Evolutionary conservation across 2,113 vertebrate species (phyloP).

Genomic region (Pogonocichla stellata): DNA sequence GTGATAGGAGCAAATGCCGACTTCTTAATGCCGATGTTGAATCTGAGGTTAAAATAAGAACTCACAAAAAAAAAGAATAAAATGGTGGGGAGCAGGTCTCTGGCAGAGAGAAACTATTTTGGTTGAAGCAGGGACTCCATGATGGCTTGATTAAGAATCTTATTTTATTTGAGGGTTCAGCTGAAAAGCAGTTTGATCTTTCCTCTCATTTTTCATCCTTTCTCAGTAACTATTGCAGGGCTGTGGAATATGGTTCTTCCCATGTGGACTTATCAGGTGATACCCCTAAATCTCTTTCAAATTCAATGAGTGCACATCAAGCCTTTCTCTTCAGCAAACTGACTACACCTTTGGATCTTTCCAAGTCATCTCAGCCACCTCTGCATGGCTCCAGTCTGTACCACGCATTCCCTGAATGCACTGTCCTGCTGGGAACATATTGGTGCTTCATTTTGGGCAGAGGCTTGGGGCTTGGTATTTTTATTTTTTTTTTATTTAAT

Average conservation of each 20-base stretch:
- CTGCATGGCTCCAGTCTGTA: not conserved
- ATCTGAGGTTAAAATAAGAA: not conserved
- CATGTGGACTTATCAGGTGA: not conserved
- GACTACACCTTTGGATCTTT: not conserved
- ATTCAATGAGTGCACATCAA: not conserved
- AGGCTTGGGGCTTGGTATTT: not conserved
- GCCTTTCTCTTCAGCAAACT: not conserved
- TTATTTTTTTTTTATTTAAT: not conserved
- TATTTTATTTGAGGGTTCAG: not conserved
- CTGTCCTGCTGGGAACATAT: not conserved
- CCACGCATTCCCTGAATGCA: accelerated
- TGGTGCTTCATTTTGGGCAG: not conserved
- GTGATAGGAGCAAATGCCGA: conserved; percentile 43
- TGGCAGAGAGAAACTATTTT: not conserved
- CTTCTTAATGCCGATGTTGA: not conserved
- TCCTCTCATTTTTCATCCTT: not conserved
- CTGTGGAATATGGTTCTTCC: not conserved
- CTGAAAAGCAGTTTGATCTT: conserved; percentile 7
- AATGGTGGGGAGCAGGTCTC: not conserved
- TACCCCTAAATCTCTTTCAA: not conserved
- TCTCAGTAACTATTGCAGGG: not conserved
- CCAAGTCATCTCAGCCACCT: not conserved
- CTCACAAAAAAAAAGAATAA: not conserved
- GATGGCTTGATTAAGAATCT: not conserved
- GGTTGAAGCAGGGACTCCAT: not conserved